A percentile compares a stretch with the other conserved stretches of the same genome.
Conservation (phyloP, 2,113 vertebrate genomes). For the Psittacara wagleri region DNA sequence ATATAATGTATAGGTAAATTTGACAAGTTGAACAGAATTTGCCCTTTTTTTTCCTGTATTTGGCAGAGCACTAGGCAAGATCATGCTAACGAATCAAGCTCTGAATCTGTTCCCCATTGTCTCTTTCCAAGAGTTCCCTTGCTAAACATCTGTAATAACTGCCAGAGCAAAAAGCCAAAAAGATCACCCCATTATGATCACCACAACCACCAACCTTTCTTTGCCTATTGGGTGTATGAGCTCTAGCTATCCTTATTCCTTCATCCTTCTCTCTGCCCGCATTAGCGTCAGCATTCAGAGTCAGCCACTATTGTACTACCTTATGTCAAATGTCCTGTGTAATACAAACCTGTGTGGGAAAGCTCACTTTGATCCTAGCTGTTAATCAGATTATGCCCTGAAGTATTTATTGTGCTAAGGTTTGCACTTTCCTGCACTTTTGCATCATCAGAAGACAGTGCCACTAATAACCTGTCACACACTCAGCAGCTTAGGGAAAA, state of each 20-base stretch:
- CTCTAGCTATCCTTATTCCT: not conserved
- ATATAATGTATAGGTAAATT: accelerated
- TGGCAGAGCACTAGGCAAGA: not conserved
- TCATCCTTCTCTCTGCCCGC: not conserved
- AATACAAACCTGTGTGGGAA: not conserved
- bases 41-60: not conserved
- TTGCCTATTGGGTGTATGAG: accelerated
- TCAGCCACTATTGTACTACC: not conserved
- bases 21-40: not conserved
- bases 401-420: not conserved
- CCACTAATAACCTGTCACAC: not conserved
- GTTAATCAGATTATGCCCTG: not conserved
- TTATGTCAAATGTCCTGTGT: not conserved
- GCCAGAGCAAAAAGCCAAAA: not conserved
- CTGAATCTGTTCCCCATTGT: not conserved
- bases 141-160: not conserved
- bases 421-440: not conserved
- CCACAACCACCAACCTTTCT: not conserved
- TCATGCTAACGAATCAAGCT: not conserved
- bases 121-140: not conserved
- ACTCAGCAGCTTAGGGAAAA: not conserved
- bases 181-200: not conserved
- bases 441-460: not conserved
- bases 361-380: not conserved
- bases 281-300: accelerated